A percentile compares a stretch with the other conserved stretches of the same genome.
phyloP scores from a whole-genome alignment of 2,888 invertebrate species.

The Lasioglossum pauxillum region DNA sequence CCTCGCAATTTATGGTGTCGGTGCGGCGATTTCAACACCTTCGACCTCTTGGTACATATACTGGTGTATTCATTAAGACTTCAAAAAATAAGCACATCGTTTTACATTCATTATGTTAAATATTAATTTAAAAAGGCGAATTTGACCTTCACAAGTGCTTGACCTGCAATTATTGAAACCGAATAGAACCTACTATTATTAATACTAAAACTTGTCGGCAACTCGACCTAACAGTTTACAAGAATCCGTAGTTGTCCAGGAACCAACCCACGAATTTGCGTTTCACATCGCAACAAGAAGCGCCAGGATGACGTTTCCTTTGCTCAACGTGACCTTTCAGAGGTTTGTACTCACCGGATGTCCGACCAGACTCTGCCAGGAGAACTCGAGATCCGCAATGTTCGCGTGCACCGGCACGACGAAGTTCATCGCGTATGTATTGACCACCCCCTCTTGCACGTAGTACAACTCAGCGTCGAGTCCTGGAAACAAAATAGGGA shows the following conservation, averaged over 20 bases:
- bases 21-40: too few relatives aligned
- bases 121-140: too few relatives aligned
- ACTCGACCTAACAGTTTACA: neutral
- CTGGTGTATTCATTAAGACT: too few relatives aligned
- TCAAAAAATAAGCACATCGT: too few relatives aligned
- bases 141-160: too few relatives aligned
- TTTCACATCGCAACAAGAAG: neutral
- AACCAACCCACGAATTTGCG: neutral
- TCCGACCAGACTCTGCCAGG: constrained; percentile 92
- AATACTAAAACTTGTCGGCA: too few relatives aligned
- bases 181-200: too few relatives aligned
- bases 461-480: constrained; percentile 92
- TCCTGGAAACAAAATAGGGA: constrained; percentile 85
- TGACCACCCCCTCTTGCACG: constrained; percentile 93
- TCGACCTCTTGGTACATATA: too few relatives aligned
- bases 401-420: constrained; percentile 92
- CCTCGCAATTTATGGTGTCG: neutral
- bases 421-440: constrained; percentile 94
- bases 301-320: neutral
- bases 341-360: constrained; percentile 88
- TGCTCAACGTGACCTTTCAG: neutral
- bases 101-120: too few relatives aligned
- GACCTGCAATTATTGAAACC: too few relatives aligned
- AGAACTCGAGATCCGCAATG: constrained; percentile 92
- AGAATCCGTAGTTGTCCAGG: neutral